These are phyloP conservation scores for Pseudolycoriella hygida DNA, from an alignment of 2,888 invertebrate genomes.

Conservation along the genomic window DNA sequence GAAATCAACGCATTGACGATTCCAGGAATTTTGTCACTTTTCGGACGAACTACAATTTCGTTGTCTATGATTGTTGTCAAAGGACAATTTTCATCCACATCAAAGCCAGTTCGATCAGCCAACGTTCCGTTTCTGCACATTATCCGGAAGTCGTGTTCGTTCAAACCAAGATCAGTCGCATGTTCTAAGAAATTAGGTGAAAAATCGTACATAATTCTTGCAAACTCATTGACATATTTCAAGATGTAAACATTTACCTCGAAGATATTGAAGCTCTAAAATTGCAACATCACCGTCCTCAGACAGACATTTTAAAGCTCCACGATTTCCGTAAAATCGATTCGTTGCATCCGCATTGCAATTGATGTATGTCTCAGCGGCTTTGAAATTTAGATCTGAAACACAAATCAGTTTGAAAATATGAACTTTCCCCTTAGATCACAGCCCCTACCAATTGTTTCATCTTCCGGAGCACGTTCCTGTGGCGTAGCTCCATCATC, in stretches of 20 bases:
- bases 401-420: no score
- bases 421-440: no score
- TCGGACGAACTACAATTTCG: conserved; percentile 36
- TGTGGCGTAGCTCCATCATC: no score
- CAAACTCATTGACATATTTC: not conserved
- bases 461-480: no score
- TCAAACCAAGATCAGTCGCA: conserved; percentile 20
- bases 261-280: conserved; percentile 33
- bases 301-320: conserved; percentile 38
- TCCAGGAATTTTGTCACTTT: conserved; percentile 16
- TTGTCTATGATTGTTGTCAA: conserved; percentile 40
- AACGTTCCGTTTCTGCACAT: conserved; percentile 42
- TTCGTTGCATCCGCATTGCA: conserved; percentile 37
- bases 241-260: conserved; percentile 24
- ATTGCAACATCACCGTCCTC: conserved; percentile 40
- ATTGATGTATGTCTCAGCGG: conserved; percentile 15
- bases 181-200: conserved; percentile 26
- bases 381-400: no score
- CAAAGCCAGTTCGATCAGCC: conserved; percentile 31
- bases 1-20: conserved; percentile 14
- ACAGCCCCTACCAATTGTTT: no score
- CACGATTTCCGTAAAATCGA: conserved; percentile 38
- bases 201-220: no score
- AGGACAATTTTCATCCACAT: conserved; percentile 35
- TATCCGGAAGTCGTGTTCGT: conserved; percentile 30